Percentiles rank a stretch among this genome's conserved stretches.
These are phyloP conservation scores for Nomada ferruginata DNA, from an alignment of 2,888 invertebrate genomes.

Conservation along the genomic window DNA sequence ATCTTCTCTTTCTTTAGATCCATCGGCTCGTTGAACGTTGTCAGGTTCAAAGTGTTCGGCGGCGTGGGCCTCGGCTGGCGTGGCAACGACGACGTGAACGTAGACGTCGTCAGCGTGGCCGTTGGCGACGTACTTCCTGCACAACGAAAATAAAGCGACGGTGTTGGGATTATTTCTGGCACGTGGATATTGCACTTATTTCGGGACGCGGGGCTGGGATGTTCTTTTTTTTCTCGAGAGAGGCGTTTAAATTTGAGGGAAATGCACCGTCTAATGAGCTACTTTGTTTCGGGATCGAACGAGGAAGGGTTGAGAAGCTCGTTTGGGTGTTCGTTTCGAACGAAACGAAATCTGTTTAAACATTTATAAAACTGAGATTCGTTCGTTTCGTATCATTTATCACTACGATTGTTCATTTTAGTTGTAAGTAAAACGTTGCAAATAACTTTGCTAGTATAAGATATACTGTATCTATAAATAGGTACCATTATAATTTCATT, in stretches of 20 bases:
- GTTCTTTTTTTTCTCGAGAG: too few relatives aligned
- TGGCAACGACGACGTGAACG: constrained; percentile 85
- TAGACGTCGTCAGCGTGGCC: constrained; percentile 85
- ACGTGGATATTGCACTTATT: not conserved
- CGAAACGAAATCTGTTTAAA: not conserved
- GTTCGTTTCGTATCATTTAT: not conserved
- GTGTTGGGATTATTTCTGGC: constrained; percentile 48
- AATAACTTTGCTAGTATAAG: too few relatives aligned
- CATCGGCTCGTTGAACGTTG: constrained; percentile 83
- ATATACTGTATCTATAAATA: too few relatives aligned
- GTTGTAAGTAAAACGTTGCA: too few relatives aligned
- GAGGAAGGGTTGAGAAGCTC: too few relatives aligned
- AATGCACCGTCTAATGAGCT: too few relatives aligned
- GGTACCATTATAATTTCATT: too few relatives aligned
- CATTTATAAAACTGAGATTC: too few relatives aligned
- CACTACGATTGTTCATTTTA: too few relatives aligned
- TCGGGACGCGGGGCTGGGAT: too few relatives aligned
- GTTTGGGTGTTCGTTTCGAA: not conserved
- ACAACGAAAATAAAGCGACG: constrained; percentile 27
- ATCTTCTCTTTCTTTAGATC: constrained; percentile 75
- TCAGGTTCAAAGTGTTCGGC: constrained; percentile 92
- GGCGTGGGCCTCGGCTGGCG: constrained; percentile 91
- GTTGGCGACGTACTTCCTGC: constrained; percentile 76
- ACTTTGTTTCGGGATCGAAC: too few relatives aligned
- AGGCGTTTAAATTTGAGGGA: too few relatives aligned